Conservation (phyloP, 2,113 vertebrate species). For the Seriola dumerili region DNA sequence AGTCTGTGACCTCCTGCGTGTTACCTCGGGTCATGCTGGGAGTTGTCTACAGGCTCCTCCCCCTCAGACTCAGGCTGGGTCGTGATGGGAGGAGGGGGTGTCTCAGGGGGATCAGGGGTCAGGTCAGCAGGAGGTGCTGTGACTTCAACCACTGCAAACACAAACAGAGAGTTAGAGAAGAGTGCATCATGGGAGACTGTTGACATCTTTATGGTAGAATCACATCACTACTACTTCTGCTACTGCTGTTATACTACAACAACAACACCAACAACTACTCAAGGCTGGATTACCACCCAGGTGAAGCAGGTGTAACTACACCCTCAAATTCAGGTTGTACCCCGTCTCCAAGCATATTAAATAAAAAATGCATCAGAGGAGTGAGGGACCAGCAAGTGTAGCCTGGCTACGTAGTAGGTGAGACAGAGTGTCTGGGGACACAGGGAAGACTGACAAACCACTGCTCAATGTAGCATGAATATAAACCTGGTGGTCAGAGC, state of each 20-base stretch:
- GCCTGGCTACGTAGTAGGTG: too few species aligned
- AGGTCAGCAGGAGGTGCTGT: not conserved
- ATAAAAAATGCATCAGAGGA: too few species aligned
- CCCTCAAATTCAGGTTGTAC: too few species aligned
- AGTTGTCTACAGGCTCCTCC: not conserved
- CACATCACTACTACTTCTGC: not conserved
- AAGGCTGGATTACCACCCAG: too few species aligned
- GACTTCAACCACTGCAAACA: conserved; percentile 37
- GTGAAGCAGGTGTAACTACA: too few species aligned
- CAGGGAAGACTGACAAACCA: too few species aligned
- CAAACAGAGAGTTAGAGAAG: not conserved
- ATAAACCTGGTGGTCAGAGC: too few species aligned
- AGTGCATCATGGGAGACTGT: conserved; percentile 6
- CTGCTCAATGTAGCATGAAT: too few species aligned
- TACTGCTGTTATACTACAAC: not conserved
- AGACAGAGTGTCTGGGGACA: too few species aligned
- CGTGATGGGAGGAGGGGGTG: not conserved
- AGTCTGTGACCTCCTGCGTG: not conserved
- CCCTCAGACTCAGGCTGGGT: not conserved
- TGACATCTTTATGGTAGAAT: not conserved
- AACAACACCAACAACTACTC: too few species aligned
- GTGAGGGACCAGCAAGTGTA: too few species aligned
- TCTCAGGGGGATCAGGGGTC: not conserved
- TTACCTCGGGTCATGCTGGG: conserved; percentile 1
- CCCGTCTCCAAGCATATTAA: too few species aligned